Evolutionary conservation across 1,140 invertebrate species (phyloP).

Genomic region (Musca domestica): DNA sequence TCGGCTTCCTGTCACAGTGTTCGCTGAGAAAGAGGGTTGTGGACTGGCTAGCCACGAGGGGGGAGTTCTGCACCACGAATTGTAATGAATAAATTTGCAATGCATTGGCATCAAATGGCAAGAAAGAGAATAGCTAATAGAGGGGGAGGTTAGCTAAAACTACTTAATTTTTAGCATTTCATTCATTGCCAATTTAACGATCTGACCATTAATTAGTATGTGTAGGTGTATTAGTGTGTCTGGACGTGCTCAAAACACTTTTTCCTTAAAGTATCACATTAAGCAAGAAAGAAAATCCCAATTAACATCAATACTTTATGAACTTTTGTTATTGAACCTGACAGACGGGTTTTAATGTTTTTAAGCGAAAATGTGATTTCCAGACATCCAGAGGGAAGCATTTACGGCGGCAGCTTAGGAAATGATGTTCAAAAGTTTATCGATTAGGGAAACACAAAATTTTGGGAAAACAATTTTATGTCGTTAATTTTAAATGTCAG

Average conservation of each 20-base stretch:
- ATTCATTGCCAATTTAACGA: slow-evolving; percentile 12
- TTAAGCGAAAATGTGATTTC: neutral
- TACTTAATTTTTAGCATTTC: slow-evolving; percentile 19
- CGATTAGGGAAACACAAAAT: neutral
- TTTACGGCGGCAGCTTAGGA: neutral
- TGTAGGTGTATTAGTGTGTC: neutral
- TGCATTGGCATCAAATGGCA: slow-evolving; percentile 8
- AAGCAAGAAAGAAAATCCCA: slow-evolving; percentile 1
- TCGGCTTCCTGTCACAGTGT: neutral
- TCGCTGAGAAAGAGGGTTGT: neutral
- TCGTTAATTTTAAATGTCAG: no score
- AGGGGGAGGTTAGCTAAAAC: neutral
- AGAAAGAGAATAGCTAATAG: neutral
- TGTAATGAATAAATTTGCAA: slow-evolving; percentile 4
- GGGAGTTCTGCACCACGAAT: no score
- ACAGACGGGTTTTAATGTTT: slow-evolving; percentile 11
- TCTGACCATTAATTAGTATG: neutral
- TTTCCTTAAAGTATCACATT: slow-evolving; percentile 6
- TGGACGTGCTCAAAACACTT: neutral
- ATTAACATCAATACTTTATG: slow-evolving; percentile 20
- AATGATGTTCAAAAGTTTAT: neutral
- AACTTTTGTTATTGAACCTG: slow-evolving; percentile 12
- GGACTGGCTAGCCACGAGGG: neutral
- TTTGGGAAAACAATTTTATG: no score
- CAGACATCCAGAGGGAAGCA: no score